Evolutionary conservation across 2,797 vertebrate genomes (phyloP), one percentile per base, ranked within the genome.

Genomic region (Adelosebastes latens): DNA sequence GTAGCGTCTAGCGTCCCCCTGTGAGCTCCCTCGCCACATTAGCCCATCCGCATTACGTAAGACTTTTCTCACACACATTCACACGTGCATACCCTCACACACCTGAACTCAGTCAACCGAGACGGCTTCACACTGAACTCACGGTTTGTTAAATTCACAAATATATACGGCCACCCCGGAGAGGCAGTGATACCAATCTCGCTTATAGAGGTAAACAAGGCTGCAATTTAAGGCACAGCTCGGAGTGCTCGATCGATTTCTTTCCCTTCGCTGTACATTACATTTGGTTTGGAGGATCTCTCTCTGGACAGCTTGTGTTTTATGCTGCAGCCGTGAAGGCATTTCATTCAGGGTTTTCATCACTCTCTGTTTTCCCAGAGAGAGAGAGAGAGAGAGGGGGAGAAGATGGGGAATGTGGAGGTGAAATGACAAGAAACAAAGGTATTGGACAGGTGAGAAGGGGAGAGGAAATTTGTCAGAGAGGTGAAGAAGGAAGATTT

Each of bases 31-130:
- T 49, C 18, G 16, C 79, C 88, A 88, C 83, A 78, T 88, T 86
- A 92, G 81, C 81, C 68, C 87, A 66, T 80, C 72, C 20, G 77
- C 72, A 55, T 95, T 94, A 92, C 80, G 32, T 93, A 93, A 94
- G 73, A 77, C 64, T 25, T 83, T 64, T 20, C 76, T 80, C 83
- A 67, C 78, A 78, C 85, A 78, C 56, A 55, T 31, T 42, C 53
- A 58, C 84, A 77, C 79, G 59, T 66, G 76, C 63, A 24, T 8
- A 56, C 64, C 18, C 53, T 60, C 77, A 53, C 75, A 88, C 90
- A 92, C 91, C 89, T 90, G 85, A 89, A 82, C 70, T 42, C 72
- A 79, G 60, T 77, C 85, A n/a, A 65, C 72, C 72, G 9, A 2
- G 29, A 34, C 31, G 10, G 6, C 58, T 42, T 63, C n/a, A 9